phyloP scores from a whole-genome alignment of 2,888 invertebrate species.

The Stratiomys singularior region DNA sequence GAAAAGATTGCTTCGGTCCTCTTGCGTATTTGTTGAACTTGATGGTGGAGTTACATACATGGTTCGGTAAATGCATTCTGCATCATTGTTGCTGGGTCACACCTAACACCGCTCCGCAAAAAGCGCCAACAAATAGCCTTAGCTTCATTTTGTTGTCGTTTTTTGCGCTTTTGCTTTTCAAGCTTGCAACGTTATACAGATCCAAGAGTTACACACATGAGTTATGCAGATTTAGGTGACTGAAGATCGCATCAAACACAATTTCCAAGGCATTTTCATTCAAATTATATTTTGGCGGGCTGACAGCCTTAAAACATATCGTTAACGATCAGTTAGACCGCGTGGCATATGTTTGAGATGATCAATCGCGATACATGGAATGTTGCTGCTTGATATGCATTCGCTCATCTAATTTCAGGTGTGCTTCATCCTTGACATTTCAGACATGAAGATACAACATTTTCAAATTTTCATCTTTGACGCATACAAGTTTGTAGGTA shows the following conservation, averaged over 20 bases:
- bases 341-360: neutral
- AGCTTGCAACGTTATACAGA: too few species aligned
- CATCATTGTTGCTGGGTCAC: too few species aligned
- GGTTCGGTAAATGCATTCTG: neutral
- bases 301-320: neutral
- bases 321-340: neutral
- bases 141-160: too few species aligned
- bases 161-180: too few species aligned
- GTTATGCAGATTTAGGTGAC: too few species aligned
- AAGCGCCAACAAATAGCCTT: too few species aligned
- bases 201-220: too few species aligned
- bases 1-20: neutral
- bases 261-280: neutral
- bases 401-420: neutral
- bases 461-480: neutral
- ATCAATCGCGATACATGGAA: neutral
- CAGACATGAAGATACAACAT: neutral
- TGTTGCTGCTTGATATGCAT: neutral
- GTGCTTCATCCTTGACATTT: conserved; percentile 31
- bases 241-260: too few species aligned
- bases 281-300: neutral
- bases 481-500: neutral
- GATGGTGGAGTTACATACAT: neutral
- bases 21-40: conserved; percentile 3
- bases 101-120: too few species aligned